Conservation (phyloP, 2,888 invertebrate genomes). For the Cataglyphis altisquamis region DNA sequence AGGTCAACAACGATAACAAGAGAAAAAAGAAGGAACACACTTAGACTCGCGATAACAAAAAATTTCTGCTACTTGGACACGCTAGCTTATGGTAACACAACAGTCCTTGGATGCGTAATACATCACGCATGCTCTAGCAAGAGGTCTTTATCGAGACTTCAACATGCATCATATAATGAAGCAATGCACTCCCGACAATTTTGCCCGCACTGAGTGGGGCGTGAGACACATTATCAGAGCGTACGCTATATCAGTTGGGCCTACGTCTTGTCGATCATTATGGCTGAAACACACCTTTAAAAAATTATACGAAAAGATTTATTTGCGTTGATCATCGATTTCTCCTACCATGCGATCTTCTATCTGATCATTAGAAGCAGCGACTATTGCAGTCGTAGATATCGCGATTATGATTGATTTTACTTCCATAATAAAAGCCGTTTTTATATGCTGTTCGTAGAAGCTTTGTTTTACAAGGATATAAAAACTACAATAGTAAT, state of each 20-base stretch:
- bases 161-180: not conserved
- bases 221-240: constrained; percentile 5
- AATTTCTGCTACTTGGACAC: not conserved
- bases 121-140: constrained; percentile 1
- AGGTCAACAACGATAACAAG: not conserved
- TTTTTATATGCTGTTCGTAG: not conserved
- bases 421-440: not conserved
- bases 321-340: not conserved
- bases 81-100: constrained; percentile 4
- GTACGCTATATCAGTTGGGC: not conserved
- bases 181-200: not conserved
- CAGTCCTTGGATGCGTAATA: not conserved
- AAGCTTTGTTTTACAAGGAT: not conserved
- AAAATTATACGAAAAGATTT: not conserved
- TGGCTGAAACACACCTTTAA: not conserved
- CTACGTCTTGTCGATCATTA: constrained; percentile 17
- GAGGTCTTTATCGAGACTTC: constrained; percentile 35
- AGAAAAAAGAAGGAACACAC: not conserved
- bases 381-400: not conserved
- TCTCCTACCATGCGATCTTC: not conserved
- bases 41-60: not conserved
- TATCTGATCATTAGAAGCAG: not conserved
- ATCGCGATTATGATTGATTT: not conserved
- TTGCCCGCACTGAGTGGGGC: not conserved
- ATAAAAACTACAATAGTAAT: not conserved